Conservation (phyloP, 35 echinoderm and acorn worm genomes). For the Apostichopus japonicus region DNA sequence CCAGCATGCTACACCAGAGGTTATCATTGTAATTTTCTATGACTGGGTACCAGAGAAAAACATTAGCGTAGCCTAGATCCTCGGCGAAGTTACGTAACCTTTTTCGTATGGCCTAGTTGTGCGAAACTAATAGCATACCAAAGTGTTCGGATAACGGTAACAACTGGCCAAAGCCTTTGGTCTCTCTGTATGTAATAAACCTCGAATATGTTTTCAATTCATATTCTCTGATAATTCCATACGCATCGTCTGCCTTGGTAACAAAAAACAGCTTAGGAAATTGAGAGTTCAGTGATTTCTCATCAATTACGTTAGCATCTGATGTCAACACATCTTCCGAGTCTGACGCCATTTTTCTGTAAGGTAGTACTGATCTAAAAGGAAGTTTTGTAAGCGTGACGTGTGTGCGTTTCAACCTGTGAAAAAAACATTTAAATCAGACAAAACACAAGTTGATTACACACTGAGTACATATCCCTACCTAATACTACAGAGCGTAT, state of each 20-base stretch:
- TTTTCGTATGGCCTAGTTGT: background rate
- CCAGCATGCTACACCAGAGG: no score
- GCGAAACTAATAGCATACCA: slow-evolving; percentile 12
- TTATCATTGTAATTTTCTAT: no score
- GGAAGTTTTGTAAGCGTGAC: no score
- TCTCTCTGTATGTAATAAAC: slow-evolving; percentile 60
- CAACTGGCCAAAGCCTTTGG: slow-evolving; percentile 38
- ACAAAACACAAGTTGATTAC: no score
- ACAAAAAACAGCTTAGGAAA: slow-evolving; percentile 53
- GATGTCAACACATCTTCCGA: background rate
- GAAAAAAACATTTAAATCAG: no score
- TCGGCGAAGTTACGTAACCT: no score
- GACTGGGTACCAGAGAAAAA: no score
- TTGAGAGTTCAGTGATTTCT: slow-evolving; percentile 36
- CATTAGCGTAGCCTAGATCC: no score
- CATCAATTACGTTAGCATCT: slow-evolving; percentile 20
- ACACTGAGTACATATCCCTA: no score
- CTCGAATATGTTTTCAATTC: slow-evolving; percentile 54
- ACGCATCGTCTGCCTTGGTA: slow-evolving; percentile 47
- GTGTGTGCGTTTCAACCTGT: no score
- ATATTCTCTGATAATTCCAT: slow-evolving; percentile 42
- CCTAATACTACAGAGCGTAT: no score
- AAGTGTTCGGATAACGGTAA: slow-evolving; percentile 46
- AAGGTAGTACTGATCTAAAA: slow-evolving; percentile 5
- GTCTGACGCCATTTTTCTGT: slow-evolving; percentile 25